Evolutionary conservation across 2,888 invertebrate species (phyloP).

Genomic region (Amblyteles armatorius): DNA sequence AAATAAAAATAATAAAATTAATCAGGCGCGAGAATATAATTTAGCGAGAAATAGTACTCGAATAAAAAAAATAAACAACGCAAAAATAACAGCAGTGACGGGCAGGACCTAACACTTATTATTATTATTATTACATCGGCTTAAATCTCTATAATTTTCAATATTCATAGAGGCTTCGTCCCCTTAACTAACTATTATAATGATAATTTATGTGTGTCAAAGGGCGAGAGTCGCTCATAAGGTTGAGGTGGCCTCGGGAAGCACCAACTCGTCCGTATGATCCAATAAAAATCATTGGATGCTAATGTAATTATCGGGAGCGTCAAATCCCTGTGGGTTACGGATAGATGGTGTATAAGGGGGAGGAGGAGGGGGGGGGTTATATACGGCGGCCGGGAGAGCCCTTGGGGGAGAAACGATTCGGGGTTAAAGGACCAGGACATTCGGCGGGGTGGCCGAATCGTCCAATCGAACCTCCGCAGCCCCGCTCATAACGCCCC

Average conservation of each 20-base stretch:
- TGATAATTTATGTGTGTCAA: slow-evolving; percentile 34
- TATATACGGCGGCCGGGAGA: slow-evolving; percentile 56
- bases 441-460: slow-evolving; percentile 39
- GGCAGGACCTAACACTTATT: too few relatives aligned
- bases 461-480: slow-evolving; percentile 52
- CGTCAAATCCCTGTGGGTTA: slow-evolving; percentile 80
- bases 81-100: neutral
- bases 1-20: too few relatives aligned
- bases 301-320: slow-evolving; percentile 83
- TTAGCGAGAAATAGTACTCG: too few relatives aligned
- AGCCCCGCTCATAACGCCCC: slow-evolving; percentile 75
- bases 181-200: slow-evolving; percentile 10
- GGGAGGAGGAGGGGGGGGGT: slow-evolving; percentile 65
- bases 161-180: neutral
- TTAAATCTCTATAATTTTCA: slow-evolving; percentile 9
- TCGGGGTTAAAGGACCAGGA: slow-evolving; percentile 61
- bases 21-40: too few relatives aligned
- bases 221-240: slow-evolving; percentile 34
- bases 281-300: slow-evolving; percentile 84
- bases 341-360: slow-evolving; percentile 74
- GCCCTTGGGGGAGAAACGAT: slow-evolving; percentile 62
- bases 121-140: neutral
- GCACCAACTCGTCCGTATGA: slow-evolving; percentile 68
- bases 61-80: neutral
- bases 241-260: slow-evolving; percentile 21